phyloP scores from a whole-genome alignment of 2,888 invertebrate species.

The Tenodera sinensis region DNA sequence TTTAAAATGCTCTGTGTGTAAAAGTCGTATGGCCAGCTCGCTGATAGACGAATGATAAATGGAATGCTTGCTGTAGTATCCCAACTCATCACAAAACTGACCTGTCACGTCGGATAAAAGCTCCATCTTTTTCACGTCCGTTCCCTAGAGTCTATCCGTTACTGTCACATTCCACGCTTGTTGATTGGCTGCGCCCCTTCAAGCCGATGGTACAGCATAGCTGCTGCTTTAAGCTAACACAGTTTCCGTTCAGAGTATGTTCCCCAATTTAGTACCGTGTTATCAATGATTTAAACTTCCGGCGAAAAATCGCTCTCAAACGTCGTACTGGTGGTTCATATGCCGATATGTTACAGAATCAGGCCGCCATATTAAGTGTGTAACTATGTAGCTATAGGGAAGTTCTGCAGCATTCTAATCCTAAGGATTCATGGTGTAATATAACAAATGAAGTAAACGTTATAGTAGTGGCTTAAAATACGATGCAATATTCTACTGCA shows the following conservation, averaged over 20 bases:
- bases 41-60: neutral
- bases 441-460: no score
- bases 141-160: neutral
- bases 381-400: no score
- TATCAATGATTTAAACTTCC: no score
- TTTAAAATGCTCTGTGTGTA: neutral
- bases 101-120: neutral
- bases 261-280: no score
- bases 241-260: neutral
- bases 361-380: no score
- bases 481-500: no score
- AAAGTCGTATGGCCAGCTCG: neutral
- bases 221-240: neutral
- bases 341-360: no score
- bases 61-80: neutral
- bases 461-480: no score
- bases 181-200: neutral
- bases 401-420: no score
- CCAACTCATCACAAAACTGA: neutral
- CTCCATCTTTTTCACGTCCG: neutral
- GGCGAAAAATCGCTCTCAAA: no score
- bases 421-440: no score
- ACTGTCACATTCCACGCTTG: neutral
- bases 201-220: neutral
- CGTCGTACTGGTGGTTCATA: no score